phyloP scores from a whole-genome alignment of 2,888 invertebrate genomes.

The Lasioglossum leucozonium region DNA sequence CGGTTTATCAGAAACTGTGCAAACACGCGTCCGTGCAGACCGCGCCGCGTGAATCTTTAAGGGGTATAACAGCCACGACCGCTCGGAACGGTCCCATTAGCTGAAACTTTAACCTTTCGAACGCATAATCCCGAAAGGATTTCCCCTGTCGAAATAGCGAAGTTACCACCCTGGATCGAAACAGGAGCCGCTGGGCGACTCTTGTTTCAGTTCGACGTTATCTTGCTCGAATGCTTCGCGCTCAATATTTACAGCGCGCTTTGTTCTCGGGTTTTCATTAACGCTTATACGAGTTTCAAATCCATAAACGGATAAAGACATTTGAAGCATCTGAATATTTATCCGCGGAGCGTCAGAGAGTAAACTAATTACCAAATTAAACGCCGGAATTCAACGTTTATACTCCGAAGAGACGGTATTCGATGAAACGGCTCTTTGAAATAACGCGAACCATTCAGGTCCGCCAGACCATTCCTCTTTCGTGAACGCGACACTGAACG shows the following conservation, averaged over 20 bases:
- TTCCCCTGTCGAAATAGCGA: not conserved
- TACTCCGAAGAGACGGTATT: not conserved
- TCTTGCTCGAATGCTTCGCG: too few species aligned
- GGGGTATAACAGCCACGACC: not conserved
- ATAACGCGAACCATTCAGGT: conserved; percentile 60
- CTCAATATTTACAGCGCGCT: too few species aligned
- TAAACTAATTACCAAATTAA: not conserved
- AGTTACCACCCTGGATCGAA: too few species aligned
- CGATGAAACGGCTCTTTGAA: conserved; percentile 26
- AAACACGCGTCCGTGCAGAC: conserved; percentile 13
- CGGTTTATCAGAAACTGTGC: conserved; percentile 44
- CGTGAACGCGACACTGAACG: conserved; percentile 25
- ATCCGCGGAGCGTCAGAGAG: not conserved
- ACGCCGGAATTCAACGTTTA: not conserved
- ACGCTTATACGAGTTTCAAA: not conserved
- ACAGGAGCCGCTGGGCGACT: not conserved
- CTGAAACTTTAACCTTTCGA: not conserved
- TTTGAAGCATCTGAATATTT: not conserved
- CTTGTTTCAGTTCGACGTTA: too few species aligned
- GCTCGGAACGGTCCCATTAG: not conserved
- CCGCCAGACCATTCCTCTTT: conserved; percentile 49
- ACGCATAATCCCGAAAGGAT: not conserved
- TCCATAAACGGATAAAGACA: not conserved
- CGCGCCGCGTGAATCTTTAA: conserved; percentile 58
- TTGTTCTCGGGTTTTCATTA: too few species aligned